These are phyloP conservation scores for Parnassius mnemosyne DNA, from an alignment of 2,888 invertebrate genomes.

Conservation along the genomic window DNA sequence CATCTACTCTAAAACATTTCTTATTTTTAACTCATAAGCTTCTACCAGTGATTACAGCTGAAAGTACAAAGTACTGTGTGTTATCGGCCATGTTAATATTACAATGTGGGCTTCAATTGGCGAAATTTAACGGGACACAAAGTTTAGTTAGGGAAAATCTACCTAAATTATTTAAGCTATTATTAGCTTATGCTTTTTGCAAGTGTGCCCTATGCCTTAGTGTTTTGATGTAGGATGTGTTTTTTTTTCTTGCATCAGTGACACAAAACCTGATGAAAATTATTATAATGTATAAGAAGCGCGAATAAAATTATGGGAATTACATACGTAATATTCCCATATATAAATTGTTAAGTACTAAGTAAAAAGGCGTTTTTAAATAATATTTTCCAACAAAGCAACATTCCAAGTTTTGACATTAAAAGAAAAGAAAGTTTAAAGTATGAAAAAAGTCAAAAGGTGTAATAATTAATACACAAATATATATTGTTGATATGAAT, in stretches of 20 bases:
- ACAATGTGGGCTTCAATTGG: slow-evolving; percentile 12
- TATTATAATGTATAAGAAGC: background rate
- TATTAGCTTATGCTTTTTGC: slow-evolving; percentile 14
- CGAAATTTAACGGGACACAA: slow-evolving; percentile 4
- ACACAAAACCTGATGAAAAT: background rate
- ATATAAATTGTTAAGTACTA: no score
- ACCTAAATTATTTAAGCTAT: slow-evolving; percentile 6
- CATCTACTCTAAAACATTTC: slow-evolving; percentile 1
- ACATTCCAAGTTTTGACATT: background rate
- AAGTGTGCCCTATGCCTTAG: slow-evolving; percentile 11
- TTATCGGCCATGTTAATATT: slow-evolving; percentile 8
- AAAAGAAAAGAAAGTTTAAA: background rate
- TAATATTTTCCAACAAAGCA: background rate
- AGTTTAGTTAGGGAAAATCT: background rate
- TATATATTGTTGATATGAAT: no score
- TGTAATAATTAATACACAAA: no score
- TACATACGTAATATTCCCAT: no score
- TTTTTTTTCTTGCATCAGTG: background rate
- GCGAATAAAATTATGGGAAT: no score
- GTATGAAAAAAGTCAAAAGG: no score
- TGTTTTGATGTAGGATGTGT: slow-evolving; percentile 2
- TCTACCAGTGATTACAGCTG: slow-evolving; percentile 16
- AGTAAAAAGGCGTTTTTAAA: background rate
- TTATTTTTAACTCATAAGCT: slow-evolving; percentile 1
- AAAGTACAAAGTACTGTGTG: slow-evolving; percentile 19